phyloP scores from a whole-genome alignment of 2,888 invertebrate species.

The Macrosoma leucophasiata region DNA sequence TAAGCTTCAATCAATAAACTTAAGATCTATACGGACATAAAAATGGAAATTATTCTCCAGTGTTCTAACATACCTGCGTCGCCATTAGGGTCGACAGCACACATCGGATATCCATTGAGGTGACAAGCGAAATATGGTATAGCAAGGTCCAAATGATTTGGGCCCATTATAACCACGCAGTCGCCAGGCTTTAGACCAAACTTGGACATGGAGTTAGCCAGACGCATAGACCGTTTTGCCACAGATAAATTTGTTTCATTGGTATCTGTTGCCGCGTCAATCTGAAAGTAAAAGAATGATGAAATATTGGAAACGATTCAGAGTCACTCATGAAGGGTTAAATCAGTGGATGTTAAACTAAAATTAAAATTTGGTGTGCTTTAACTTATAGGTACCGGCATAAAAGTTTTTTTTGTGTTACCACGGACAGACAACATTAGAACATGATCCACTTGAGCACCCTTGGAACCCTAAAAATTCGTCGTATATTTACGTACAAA shows the following conservation, averaged over 20 bases:
- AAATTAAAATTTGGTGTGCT: too few species aligned
- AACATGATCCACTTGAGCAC: too few species aligned
- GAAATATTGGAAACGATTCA: too few species aligned
- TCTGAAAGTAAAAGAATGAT: constrained; percentile 30
- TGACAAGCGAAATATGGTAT: constrained; percentile 42
- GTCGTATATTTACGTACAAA: too few species aligned
- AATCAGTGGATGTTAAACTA: too few species aligned
- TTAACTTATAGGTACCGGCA: too few species aligned
- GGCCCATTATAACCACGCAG: constrained; percentile 35
- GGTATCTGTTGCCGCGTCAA: constrained; percentile 35
- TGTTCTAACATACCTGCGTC: constrained; percentile 28
- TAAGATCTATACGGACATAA: constrained; percentile 9
- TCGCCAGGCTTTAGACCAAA: constrained; percentile 37
- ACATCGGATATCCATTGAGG: constrained; percentile 35
- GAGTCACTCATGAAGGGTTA: too few species aligned
- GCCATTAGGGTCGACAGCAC: constrained; percentile 35
- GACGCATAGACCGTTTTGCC: constrained; percentile 31
- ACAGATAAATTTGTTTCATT: constrained; percentile 39
- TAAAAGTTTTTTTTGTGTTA: too few species aligned
- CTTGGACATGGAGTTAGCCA: constrained; percentile 39
- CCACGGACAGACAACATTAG: too few species aligned
- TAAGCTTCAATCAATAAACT: too few species aligned
- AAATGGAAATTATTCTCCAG: constrained; percentile 3
- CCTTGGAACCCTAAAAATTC: too few species aligned
- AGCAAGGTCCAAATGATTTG: constrained; percentile 38